Evolutionary conservation across 2,113 vertebrate genomes (phyloP).

Genomic region (Zapus hudsonius): DNA sequence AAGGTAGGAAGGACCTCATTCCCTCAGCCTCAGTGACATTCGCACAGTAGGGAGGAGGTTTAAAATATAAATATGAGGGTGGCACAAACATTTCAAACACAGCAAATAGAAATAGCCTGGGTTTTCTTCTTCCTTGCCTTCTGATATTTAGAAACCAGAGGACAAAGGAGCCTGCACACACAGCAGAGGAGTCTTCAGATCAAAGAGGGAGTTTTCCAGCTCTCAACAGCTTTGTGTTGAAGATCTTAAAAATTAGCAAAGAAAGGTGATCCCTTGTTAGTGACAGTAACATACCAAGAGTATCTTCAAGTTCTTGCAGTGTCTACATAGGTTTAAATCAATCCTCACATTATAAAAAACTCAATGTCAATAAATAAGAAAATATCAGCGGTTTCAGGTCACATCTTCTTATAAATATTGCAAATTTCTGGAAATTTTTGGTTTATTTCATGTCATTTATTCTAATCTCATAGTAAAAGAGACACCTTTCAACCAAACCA

Average conservation of each 20-base stretch:
- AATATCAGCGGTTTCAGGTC: background rate
- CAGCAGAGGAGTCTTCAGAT: background rate
- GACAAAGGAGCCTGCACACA: background rate
- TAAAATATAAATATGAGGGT: background rate
- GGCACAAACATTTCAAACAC: background rate
- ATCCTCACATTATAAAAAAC: background rate
- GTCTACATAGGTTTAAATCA: background rate
- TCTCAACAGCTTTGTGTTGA: background rate
- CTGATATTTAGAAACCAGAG: background rate
- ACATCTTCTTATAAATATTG: background rate
- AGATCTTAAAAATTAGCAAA: background rate
- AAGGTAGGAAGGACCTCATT: background rate
- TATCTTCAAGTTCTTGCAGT: background rate
- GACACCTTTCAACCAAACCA: background rate
- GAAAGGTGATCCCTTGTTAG: background rate
- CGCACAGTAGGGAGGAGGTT: background rate
- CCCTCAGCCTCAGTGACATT: no score
- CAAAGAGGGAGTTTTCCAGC: background rate
- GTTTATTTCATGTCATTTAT: background rate
- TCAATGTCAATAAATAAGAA: background rate
- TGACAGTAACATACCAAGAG: background rate
- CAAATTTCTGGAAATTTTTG: background rate
- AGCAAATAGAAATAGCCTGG: background rate
- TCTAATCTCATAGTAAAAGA: background rate
- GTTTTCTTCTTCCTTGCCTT: background rate